phyloP scores from a whole-genome alignment of 2,888 invertebrate species.

The Cataglyphis rosenhaueri region DNA sequence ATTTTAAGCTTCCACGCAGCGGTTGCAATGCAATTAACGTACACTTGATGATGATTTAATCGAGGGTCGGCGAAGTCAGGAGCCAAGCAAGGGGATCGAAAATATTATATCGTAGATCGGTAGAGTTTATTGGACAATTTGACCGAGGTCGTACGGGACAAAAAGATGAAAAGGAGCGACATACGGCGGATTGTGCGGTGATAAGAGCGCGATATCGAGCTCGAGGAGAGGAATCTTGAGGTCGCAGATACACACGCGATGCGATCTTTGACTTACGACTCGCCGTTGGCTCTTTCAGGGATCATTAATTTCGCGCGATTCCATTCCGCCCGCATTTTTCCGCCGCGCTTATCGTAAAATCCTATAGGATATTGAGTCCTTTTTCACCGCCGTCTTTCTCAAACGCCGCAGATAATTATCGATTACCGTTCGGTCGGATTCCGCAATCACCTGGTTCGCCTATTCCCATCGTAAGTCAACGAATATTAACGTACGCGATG shows the following conservation, averaged over 20 bases:
- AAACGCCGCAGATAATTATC: slow-evolving; percentile 59
- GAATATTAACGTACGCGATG: slow-evolving; percentile 23
- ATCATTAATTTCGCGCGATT: slow-evolving; percentile 65
- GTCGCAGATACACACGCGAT: background rate
- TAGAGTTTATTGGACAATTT: slow-evolving; percentile 44
- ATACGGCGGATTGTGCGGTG: background rate
- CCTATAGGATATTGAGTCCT: slow-evolving; percentile 2
- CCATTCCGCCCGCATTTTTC: slow-evolving; percentile 10
- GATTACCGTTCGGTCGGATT: slow-evolving; percentile 31
- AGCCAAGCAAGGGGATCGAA: slow-evolving; percentile 14
- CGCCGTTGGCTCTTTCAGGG: slow-evolving; percentile 56
- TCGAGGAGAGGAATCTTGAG: slow-evolving; percentile 40
- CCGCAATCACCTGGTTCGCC: background rate
- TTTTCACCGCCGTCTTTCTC: slow-evolving; percentile 37
- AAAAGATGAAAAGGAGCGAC: background rate
- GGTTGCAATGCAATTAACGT: slow-evolving; percentile 18
- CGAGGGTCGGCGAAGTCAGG: slow-evolving; percentile 6
- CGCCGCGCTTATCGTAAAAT: slow-evolving; percentile 33
- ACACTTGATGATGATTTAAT: slow-evolving; percentile 36
- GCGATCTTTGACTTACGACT: slow-evolving; percentile 45
- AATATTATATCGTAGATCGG: slow-evolving; percentile 40
- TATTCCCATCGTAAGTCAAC: slow-evolving; percentile 23
- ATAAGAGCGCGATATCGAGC: slow-evolving; percentile 45
- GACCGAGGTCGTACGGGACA: background rate
- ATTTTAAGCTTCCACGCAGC: background rate